These are phyloP conservation scores for Panthera leo DNA, from an alignment of 2,113 vertebrate genomes.

Conservation along the genomic window DNA sequence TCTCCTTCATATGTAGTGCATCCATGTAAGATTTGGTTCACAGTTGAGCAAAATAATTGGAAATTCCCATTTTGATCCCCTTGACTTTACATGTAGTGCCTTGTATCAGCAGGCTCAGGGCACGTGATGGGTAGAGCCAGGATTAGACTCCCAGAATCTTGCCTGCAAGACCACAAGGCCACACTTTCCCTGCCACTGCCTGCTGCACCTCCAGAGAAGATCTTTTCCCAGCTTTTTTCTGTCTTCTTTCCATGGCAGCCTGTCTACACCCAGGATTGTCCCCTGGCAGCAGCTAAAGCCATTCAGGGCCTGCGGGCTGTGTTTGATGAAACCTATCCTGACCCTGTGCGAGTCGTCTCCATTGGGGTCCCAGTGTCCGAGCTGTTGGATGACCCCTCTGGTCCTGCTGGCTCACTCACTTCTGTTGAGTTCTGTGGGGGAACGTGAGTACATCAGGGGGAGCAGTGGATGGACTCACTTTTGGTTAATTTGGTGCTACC, in stretches of 20 bases:
- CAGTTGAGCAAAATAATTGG: neutral
- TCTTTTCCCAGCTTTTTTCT: neutral
- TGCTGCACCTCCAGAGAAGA: neutral
- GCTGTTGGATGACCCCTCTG: constrained; percentile 92
- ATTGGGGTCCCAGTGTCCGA: constrained; percentile 93
- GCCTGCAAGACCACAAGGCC: neutral
- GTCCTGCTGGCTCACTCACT: constrained; percentile 91
- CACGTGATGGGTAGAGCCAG: neutral
- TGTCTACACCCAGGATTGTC: constrained; percentile 92
- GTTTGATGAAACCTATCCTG: constrained; percentile 98
- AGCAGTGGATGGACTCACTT: fast-evolving
- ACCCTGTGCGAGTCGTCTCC: constrained; percentile 97
- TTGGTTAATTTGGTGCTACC: neutral
- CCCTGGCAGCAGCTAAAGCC: constrained; percentile 94
- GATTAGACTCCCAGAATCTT: neutral
- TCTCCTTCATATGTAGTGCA: neutral
- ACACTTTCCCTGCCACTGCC: neutral
- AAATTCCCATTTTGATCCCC: neutral
- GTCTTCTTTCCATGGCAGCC: constrained; percentile 80
- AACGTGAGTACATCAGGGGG: constrained; percentile 90
- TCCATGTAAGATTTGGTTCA: neutral
- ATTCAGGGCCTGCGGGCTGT: constrained; percentile 97
- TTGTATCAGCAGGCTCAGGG: neutral
- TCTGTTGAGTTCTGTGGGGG: constrained; percentile 98
- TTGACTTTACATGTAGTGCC: neutral